Percentiles rank a stretch among this genome's conserved stretches.
Evolutionary conservation across 2,113 vertebrate species (phyloP).

Genomic region (Tachycineta bicolor): DNA sequence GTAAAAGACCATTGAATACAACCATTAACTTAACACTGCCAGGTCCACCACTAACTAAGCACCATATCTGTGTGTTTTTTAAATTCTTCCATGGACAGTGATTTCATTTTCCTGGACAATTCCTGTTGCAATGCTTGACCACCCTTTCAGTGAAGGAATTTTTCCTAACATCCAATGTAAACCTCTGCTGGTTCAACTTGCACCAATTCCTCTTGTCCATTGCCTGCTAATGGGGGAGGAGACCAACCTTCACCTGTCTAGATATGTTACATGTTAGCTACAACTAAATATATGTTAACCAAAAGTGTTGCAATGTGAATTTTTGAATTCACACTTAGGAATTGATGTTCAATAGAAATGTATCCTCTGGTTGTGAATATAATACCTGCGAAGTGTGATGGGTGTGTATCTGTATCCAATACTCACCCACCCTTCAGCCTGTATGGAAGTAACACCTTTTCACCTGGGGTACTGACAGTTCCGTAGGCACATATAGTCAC

Average conservation of each 20-base stretch:
- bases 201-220: neutral
- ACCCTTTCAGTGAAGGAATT: neutral
- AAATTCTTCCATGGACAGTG: rapidly evolving
- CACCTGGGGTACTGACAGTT: neutral
- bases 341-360: neutral
- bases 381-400: neutral
- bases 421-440: neutral
- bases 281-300: neutral
- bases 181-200: neutral
- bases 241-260: neutral
- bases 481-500: neutral
- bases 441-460: neutral
- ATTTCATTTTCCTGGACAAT: neutral
- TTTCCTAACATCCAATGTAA: neutral
- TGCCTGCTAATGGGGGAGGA: neutral
- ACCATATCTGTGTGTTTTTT: neutral
- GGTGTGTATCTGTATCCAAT: neutral
- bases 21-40: neutral
- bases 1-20: neutral
- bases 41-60: neutral
- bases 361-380: neutral
- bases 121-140: neutral
- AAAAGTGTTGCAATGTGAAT: neutral
- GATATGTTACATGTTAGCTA: neutral
- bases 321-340: neutral